Conservation (phyloP, 1,140 invertebrate genomes). For the Brachionus calyciflorus region DNA sequence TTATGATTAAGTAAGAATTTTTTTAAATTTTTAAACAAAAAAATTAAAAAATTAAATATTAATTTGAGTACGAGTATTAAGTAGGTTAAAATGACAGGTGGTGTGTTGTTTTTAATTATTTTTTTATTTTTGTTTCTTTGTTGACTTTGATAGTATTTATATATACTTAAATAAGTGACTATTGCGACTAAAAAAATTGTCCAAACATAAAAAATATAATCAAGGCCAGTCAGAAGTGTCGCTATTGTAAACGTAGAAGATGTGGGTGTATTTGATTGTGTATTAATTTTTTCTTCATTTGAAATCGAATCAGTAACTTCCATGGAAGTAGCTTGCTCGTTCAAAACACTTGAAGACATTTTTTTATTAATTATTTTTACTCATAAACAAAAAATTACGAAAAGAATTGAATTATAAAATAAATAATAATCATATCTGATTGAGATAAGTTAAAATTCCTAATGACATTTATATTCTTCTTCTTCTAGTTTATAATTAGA, state of each 20-base stretch:
- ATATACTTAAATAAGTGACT: conserved; percentile 20
- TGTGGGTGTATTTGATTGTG: neutral
- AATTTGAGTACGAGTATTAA: neutral
- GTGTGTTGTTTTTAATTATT: neutral
- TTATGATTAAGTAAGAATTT: conserved; percentile 3
- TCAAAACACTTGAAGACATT: too few species aligned
- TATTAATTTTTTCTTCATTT: too few species aligned
- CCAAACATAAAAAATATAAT: conserved; percentile 35
- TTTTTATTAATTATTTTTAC: too few species aligned
- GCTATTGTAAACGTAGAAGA: neutral
- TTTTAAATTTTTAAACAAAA: neutral
- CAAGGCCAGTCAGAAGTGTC: neutral
- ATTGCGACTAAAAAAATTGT: conserved; percentile 17
- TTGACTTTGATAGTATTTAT: conserved; percentile 14
- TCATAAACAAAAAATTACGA: neutral
- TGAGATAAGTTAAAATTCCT: neutral
- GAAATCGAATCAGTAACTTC: neutral
- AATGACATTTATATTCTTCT: conserved; percentile 37
- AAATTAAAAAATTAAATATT: neutral
- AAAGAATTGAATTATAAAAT: conserved; percentile 26
- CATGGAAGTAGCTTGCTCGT: neutral
- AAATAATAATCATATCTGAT: conserved; percentile 20
- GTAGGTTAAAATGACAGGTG: neutral
- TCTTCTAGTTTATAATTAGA: neutral
- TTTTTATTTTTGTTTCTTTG: neutral